Conservation (phyloP, 2,113 vertebrate species). For the Ptilonorhynchus violaceus region DNA sequence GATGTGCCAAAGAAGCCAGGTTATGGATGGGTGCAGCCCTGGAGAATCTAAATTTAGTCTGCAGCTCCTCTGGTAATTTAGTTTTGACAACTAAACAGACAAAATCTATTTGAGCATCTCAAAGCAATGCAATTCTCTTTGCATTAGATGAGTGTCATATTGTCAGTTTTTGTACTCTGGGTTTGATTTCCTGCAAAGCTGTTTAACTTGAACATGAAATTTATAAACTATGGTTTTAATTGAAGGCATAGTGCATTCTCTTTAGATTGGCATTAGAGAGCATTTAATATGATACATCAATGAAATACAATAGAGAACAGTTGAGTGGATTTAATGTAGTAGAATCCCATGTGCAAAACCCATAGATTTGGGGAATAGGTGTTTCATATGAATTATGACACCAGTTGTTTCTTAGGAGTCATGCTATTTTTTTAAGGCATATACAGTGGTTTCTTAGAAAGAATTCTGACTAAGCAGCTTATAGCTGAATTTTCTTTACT, state of each 20-base stretch:
- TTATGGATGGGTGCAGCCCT: conserved; percentile 59
- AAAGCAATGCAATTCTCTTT: neutral
- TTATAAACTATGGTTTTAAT: neutral
- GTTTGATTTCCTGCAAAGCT: neutral
- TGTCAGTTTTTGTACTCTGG: neutral
- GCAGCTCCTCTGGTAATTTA: conserved; percentile 29
- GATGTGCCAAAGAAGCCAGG: conserved; percentile 57
- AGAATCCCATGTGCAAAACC: neutral
- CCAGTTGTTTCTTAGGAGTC: neutral
- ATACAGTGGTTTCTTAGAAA: neutral
- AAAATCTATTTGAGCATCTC: conserved; percentile 6
- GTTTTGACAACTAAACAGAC: conserved; percentile 2
- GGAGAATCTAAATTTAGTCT: conserved; percentile 65
- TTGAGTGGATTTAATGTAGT: neutral
- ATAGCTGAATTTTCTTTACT: neutral
- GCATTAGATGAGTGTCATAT: neutral
- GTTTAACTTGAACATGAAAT: neutral
- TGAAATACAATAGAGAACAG: neutral
- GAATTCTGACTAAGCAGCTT: conserved; percentile 31
- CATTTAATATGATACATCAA: neutral
- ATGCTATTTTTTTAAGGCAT: neutral
- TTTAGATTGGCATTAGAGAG: neutral
- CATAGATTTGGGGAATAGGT: neutral
- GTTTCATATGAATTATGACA: neutral
- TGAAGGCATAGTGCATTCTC: neutral